Percentiles rank a stretch among this genome's conserved stretches.
These are phyloP conservation scores for Centroberyx gerrardi DNA, from an alignment of 2,797 vertebrate genomes.

Conservation along the genomic window DNA sequence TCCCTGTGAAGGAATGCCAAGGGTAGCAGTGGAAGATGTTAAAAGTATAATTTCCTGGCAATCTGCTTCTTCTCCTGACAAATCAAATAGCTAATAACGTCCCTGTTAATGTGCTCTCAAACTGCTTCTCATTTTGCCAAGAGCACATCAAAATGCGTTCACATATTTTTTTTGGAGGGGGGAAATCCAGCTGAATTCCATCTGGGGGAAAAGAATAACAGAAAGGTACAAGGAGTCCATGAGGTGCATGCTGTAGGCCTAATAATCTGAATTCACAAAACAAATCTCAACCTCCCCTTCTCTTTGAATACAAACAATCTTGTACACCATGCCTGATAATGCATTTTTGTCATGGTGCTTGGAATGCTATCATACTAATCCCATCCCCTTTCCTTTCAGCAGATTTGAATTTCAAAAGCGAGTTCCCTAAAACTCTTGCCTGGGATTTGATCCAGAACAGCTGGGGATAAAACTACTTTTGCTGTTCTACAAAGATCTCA, in stretches of 20 bases:
- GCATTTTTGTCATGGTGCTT: neutral
- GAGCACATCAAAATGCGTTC: neutral
- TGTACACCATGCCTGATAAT: neutral
- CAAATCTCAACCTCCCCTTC: neutral
- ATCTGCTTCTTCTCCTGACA: conserved; percentile 13
- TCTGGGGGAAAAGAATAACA: neutral
- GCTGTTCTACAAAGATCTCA: conserved; percentile 15
- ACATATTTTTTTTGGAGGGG: neutral
- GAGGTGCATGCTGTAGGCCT: neutral
- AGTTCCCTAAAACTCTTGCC: conserved; percentile 9
- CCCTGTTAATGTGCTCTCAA: neutral
- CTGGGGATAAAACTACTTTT: conserved; percentile 20
- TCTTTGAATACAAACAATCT: neutral
- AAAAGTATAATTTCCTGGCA: conserved; percentile 6
- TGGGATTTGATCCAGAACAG: conserved; percentile 15
- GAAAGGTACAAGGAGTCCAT: neutral
- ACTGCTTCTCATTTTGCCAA: neutral
- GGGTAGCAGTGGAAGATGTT: conserved; percentile 1
- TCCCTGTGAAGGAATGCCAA: conserved; percentile 1
- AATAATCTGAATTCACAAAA: neutral
- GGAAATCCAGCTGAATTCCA: neutral
- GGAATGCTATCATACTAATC: neutral
- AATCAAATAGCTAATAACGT: conserved; percentile 13
- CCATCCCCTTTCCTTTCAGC: neutral
- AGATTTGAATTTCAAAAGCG: conserved; percentile 24